Conservation (phyloP, 1,140 invertebrate species). For the Drosophila orena region DNA sequence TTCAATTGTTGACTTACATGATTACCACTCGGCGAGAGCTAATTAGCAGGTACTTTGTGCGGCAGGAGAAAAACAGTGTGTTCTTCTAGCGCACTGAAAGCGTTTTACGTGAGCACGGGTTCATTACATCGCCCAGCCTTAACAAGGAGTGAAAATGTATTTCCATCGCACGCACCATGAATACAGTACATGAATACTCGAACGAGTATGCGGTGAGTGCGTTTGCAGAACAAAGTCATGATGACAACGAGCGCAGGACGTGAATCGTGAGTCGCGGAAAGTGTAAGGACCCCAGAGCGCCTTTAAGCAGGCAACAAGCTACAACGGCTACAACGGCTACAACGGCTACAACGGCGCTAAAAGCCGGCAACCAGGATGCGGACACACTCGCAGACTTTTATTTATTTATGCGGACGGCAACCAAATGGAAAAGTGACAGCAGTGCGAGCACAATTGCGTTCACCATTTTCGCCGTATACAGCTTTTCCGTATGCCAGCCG, state of each 20-base stretch:
- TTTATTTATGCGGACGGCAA: conserved; percentile 66
- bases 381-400: conserved; percentile 24
- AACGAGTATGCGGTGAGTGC: conserved; percentile 57
- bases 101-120: neutral
- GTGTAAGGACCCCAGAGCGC: conserved; percentile 23
- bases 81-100: conserved; percentile 11
- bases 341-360: conserved; percentile 2
- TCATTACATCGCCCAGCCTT: neutral
- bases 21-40: conserved; percentile 49
- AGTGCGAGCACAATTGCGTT: conserved; percentile 57
- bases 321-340: too few species aligned
- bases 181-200: conserved; percentile 54
- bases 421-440: conserved; percentile 52
- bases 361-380: conserved; percentile 8
- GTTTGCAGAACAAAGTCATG: conserved; percentile 41
- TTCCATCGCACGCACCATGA: conserved; percentile 63
- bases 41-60: conserved; percentile 20
- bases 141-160: conserved; percentile 61
- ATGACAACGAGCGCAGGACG: conserved; percentile 17
- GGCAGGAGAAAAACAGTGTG: neutral
- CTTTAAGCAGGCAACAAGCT: conserved; percentile 56
- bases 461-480: neutral
- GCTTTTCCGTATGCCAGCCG: conserved; percentile 25
- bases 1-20: conserved; percentile 69
- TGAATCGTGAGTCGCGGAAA: conserved; percentile 7